Evolutionary conservation across 2,113 vertebrate genomes (phyloP).

Genomic region (Xyliphius kryptos): DNA sequence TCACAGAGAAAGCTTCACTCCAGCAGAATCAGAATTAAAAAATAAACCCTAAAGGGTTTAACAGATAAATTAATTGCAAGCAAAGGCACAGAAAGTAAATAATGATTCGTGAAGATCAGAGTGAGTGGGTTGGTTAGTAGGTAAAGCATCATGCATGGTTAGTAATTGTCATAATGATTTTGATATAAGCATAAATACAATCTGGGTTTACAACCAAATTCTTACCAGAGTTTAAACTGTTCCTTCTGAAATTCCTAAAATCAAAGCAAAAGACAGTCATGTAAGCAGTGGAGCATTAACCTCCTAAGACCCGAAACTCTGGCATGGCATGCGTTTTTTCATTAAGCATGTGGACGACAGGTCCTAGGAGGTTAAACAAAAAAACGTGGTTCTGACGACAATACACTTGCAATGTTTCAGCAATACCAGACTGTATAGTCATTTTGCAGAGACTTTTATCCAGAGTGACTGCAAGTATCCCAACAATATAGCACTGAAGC

Average conservation of each 20-base stretch:
- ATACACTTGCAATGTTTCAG: too few species aligned
- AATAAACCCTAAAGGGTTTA: not conserved
- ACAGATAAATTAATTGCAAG: not conserved
- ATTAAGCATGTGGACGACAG: too few species aligned
- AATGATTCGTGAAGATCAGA: not conserved
- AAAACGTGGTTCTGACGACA: not conserved
- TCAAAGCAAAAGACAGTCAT: slow-evolving; percentile 22
- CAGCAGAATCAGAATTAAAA: slow-evolving; percentile 8
- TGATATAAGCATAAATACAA: not conserved
- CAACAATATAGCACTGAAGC: too few species aligned
- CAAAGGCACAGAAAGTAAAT: not conserved
- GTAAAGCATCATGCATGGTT: slow-evolving; percentile 39
- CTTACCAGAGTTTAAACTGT: slow-evolving; percentile 57
- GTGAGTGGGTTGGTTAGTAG: slow-evolving; percentile 3
- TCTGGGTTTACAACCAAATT: not conserved
- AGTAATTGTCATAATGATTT: slow-evolving; percentile 13
- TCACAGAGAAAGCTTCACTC: not conserved
- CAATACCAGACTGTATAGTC: too few species aligned
- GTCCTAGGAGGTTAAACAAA: too few species aligned
- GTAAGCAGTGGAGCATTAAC: not conserved
- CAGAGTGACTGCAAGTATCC: too few species aligned
- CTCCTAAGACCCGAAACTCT: not conserved
- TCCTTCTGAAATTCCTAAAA: slow-evolving; percentile 46
- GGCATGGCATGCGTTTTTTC: too few species aligned
- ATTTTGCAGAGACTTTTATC: too few species aligned